phyloP scores from a whole-genome alignment of 2,797 vertebrate species.

The Otolemur crassicaudatus region DNA sequence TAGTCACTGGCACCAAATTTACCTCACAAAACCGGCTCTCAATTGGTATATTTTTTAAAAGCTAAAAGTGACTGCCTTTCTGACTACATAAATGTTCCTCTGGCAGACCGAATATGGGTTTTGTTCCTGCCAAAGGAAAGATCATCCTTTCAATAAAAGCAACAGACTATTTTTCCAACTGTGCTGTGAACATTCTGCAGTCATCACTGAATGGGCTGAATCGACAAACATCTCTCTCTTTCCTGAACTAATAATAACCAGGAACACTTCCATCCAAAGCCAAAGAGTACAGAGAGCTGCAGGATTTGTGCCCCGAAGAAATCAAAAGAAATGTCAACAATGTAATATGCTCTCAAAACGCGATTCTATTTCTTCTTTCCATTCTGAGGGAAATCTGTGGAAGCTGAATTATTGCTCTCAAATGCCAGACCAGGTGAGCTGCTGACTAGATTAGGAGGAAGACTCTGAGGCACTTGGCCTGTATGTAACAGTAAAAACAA shows the following conservation, averaged over 20 bases:
- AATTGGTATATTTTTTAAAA: slow-evolving; percentile 37
- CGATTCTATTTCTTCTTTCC: neutral
- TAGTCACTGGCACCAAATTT: slow-evolving; percentile 56
- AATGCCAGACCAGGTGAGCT: neutral
- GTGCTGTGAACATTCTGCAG: neutral
- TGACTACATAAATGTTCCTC: slow-evolving; percentile 24
- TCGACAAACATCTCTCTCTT: slow-evolving; percentile 12
- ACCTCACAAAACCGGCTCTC: slow-evolving; percentile 67
- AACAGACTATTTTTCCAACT: slow-evolving; percentile 59
- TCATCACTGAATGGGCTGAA: neutral
- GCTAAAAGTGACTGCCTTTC: slow-evolving; percentile 49
- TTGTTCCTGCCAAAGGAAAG: slow-evolving; percentile 58
- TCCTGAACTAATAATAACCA: slow-evolving; percentile 33
- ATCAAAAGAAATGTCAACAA: slow-evolving; percentile 7
- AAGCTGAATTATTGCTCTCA: neutral
- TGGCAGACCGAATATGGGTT: slow-evolving; percentile 5
- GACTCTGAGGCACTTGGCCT: neutral
- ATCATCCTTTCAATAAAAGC: slow-evolving; percentile 56
- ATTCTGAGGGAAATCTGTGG: neutral
- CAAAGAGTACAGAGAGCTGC: neutral
- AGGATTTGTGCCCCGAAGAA: neutral
- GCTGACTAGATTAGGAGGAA: neutral
- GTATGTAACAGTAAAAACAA: neutral
- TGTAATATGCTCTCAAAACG: neutral
- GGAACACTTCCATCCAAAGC: neutral